A percentile compares a stretch with the other conserved stretches of the same genome.
These are phyloP conservation scores for Carcharodon carcharias DNA, from an alignment of 2,797 vertebrate species.

Conservation along the genomic window DNA sequence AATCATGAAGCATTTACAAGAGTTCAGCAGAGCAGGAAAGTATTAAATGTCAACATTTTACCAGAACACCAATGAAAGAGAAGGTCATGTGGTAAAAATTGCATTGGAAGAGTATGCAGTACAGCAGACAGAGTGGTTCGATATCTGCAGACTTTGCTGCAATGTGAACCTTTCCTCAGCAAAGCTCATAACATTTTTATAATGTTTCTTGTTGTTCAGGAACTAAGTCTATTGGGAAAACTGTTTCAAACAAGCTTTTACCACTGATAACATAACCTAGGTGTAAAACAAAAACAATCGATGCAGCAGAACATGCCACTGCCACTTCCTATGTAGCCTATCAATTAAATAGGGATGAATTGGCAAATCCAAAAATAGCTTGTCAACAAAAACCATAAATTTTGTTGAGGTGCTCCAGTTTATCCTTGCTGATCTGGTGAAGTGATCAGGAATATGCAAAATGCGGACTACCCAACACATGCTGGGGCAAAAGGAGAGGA, in stretches of 20 bases:
- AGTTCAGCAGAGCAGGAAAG: background rate
- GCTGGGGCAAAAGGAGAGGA: too few species aligned
- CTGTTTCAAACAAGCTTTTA: background rate
- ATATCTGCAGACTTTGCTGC: constrained; percentile 1
- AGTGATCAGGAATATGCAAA: too few species aligned
- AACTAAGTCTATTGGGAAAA: background rate
- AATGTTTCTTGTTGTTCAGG: background rate
- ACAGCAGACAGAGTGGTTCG: constrained; percentile 8
- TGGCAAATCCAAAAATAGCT: too few species aligned
- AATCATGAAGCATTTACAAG: background rate
- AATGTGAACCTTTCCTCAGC: background rate
- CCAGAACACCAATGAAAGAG: background rate
- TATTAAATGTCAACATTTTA: background rate
- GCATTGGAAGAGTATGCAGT: background rate
- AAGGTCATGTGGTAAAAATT: background rate
- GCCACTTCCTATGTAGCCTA: too few species aligned
- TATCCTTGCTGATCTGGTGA: too few species aligned
- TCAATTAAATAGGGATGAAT: too few species aligned
- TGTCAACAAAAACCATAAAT: too few species aligned
- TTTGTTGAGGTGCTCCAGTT: too few species aligned
- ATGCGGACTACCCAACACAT: too few species aligned
- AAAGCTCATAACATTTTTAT: background rate
- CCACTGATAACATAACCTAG: too few species aligned
- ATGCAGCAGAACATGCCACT: too few species aligned
- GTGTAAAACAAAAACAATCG: too few species aligned